Percentiles rank a stretch among this genome's conserved stretches.
Conservation (phyloP, 2,113 vertebrate genomes). For the Lepisosteus oculatus region DNA sequence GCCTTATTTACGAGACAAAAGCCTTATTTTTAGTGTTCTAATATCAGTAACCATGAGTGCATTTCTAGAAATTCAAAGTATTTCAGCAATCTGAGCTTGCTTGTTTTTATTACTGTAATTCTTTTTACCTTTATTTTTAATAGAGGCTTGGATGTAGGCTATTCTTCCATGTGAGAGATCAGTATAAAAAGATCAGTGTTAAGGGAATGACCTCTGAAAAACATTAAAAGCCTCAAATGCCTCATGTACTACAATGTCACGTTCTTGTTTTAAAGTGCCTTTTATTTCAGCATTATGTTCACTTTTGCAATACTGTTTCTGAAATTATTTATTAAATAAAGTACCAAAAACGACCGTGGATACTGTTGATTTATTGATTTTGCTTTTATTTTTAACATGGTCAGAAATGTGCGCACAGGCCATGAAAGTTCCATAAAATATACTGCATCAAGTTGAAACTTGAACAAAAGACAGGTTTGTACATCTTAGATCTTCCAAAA, state of each 20-base stretch:
- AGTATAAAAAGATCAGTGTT: background rate
- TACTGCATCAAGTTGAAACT: too few relatives aligned
- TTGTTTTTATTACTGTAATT: background rate
- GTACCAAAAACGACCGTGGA: conserved; percentile 19
- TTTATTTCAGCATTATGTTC: conserved; percentile 24
- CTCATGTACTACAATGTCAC: background rate
- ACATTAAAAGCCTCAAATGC: background rate
- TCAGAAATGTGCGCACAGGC: too few relatives aligned
- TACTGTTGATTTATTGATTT: background rate
- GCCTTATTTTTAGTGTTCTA: conserved; percentile 19
- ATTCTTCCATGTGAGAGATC: background rate
- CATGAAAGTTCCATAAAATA: too few relatives aligned
- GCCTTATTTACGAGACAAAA: conserved; percentile 18
- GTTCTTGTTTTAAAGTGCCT: conserved; percentile 16
- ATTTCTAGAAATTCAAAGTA: background rate
- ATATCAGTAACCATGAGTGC: background rate
- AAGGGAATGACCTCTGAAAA: background rate
- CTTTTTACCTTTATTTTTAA: conserved; percentile 3
- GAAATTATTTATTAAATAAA: conserved; percentile 32
- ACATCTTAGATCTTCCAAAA: too few relatives aligned
- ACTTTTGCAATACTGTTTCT: conserved; percentile 27
- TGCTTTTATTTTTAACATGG: background rate
- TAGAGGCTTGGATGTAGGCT: too few relatives aligned
- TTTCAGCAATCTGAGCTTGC: background rate
- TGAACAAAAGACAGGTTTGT: too few relatives aligned